Conservation (phyloP, 2,113 vertebrate genomes). For the Noctilio leporinus region DNA sequence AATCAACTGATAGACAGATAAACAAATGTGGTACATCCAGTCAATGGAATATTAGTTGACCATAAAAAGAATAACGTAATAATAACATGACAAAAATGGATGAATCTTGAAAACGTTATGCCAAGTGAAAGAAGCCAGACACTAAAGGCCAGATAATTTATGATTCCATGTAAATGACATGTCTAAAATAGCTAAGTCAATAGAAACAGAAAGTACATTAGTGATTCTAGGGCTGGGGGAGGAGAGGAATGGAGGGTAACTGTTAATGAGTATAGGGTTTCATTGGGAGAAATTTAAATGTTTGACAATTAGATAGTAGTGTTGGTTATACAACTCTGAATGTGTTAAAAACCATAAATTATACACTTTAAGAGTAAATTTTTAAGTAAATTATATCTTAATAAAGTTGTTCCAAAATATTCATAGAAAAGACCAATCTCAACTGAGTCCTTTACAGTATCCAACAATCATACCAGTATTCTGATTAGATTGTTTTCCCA, state of each 20-base stretch:
- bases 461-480: background rate
- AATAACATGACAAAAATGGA: background rate
- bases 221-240: background rate
- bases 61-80: background rate
- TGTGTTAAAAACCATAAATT: background rate
- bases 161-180: background rate
- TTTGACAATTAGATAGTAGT: background rate
- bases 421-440: background rate
- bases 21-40: background rate
- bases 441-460: background rate
- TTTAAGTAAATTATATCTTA: background rate
- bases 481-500: background rate
- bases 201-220: background rate
- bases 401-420: background rate
- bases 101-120: background rate
- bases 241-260: background rate
- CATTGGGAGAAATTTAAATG: background rate
- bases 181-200: background rate
- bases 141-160: background rate
- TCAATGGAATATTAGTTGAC: background rate
- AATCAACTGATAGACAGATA: background rate
- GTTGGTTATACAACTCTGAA: background rate
- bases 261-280: background rate
- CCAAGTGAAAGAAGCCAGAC: background rate
- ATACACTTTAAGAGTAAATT: background rate